Conservation (phyloP, 2,888 invertebrate species). For the Nomada fucata region DNA sequence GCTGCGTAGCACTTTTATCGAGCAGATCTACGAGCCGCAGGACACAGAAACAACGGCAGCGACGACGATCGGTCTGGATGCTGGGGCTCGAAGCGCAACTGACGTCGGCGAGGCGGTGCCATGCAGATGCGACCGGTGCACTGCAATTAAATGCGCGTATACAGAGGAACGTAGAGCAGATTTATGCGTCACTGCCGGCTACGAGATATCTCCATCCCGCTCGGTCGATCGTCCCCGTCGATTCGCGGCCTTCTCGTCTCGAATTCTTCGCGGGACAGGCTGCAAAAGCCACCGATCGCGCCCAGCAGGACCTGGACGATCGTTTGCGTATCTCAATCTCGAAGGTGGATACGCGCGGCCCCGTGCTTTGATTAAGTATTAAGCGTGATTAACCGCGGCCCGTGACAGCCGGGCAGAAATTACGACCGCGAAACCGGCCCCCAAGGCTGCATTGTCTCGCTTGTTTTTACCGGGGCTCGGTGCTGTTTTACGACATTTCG, state of each 20-base stretch:
- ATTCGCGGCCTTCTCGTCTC: conserved; percentile 26
- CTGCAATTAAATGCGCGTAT: conserved; percentile 74
- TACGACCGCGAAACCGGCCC: conserved; percentile 24
- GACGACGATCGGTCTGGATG: conserved; percentile 31
- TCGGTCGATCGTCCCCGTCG: conserved; percentile 31
- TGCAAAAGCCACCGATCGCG: conserved; percentile 53
- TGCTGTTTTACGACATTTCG: not conserved
- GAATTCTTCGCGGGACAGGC: conserved; percentile 44
- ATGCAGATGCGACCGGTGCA: conserved; percentile 58
- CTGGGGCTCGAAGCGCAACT: conserved; percentile 50
- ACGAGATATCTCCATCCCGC: conserved; percentile 55
- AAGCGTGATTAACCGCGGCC: conserved; percentile 67
- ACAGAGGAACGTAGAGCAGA: conserved; percentile 62
- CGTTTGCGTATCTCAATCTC: conserved; percentile 73
- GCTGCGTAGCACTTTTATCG: conserved; percentile 48
- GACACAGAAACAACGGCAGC: conserved; percentile 50
- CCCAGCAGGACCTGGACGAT: conserved; percentile 35
- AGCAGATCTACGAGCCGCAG: conserved; percentile 47
- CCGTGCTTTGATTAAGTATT: conserved; percentile 73
- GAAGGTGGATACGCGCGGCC: conserved; percentile 52
- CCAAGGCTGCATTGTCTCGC: conserved; percentile 43
- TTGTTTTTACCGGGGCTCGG: not conserved
- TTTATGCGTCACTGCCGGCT: conserved; percentile 76
- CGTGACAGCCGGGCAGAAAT: conserved; percentile 41
- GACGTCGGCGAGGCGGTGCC: conserved; percentile 53